phyloP scores from a whole-genome alignment of 2,888 invertebrate genomes.

The Phymatocera aterrima region DNA sequence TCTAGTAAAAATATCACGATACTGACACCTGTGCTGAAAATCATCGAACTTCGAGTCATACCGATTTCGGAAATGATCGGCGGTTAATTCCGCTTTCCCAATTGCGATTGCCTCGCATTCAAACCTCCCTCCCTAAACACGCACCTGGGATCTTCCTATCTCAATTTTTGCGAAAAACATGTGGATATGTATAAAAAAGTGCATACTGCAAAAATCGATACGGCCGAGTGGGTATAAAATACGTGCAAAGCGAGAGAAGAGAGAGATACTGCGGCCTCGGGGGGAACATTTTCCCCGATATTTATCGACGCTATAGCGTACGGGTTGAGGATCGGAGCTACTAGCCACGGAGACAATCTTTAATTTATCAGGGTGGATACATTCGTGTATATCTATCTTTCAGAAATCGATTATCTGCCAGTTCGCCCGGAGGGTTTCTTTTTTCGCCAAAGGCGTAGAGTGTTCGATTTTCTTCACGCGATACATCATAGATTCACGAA shows the following conservation, averaged over 20 bases:
- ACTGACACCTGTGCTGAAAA: slow-evolving; percentile 1
- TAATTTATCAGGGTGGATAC: not conserved
- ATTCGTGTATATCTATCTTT: slow-evolving; percentile 7
- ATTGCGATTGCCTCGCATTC: too few relatives aligned
- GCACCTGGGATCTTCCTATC: too few relatives aligned
- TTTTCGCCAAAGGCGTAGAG: not conserved
- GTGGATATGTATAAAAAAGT: not conserved
- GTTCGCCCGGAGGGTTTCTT: not conserved
- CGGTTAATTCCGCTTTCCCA: too few relatives aligned
- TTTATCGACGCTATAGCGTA: not conserved
- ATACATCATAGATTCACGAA: not conserved
- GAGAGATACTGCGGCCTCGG: not conserved
- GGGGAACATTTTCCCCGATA: slow-evolving; percentile 4
- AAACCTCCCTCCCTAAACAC: too few relatives aligned
- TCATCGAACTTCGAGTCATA: not conserved
- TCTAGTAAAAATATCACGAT: slow-evolving; percentile 13
- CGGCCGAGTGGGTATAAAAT: too few relatives aligned
- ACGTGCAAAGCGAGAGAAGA: not conserved
- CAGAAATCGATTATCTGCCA: not conserved
- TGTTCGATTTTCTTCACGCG: too few relatives aligned
- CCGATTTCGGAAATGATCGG: too few relatives aligned
- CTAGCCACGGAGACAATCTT: not conserved
- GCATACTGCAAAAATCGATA: not conserved
- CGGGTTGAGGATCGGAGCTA: not conserved
- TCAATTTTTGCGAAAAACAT: not conserved